Percentiles rank a stretch among this genome's conserved stretches.
Evolutionary conservation across 2,797 vertebrate species (phyloP).

Genomic region (Chelon auratus): DNA sequence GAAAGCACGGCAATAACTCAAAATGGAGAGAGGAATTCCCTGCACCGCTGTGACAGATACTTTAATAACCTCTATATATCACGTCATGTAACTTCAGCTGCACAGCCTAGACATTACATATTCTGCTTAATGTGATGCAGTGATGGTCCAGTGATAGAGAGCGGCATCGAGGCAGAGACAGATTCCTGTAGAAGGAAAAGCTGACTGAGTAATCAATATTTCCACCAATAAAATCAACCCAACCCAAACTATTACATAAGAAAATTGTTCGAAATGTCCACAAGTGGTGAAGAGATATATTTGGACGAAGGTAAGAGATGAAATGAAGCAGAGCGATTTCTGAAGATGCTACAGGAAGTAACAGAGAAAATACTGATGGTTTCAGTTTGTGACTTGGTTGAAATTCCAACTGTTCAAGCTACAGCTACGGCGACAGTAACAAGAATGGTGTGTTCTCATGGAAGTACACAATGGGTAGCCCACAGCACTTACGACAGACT

Average conservation of each 20-base stretch:
- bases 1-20: conserved; percentile 26
- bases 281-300: neutral
- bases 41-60: conserved; percentile 29
- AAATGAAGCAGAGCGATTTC: conserved; percentile 15
- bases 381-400: conserved; percentile 18
- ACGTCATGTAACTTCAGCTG: conserved; percentile 35
- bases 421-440: conserved; percentile 6
- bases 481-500: conserved; percentile 41
- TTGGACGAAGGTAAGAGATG: neutral
- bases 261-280: conserved; percentile 20
- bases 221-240: conserved; percentile 36
- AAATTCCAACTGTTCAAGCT: conserved; percentile 20
- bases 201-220: conserved; percentile 41
- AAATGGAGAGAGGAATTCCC: conserved; percentile 37
- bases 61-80: conserved; percentile 51
- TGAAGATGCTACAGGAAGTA: neutral
- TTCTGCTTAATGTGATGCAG: conserved; percentile 64
- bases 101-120: conserved; percentile 40
- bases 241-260: conserved; percentile 32
- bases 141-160: conserved; percentile 38
- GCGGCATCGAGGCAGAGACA: conserved; percentile 37
- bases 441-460: conserved; percentile 32
- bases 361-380: conserved; percentile 17
- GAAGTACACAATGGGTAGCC: conserved; percentile 30
- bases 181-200: conserved; percentile 44